Evolutionary conservation across 2,888 invertebrate genomes (phyloP).

Genomic region (Synergus umbraculus): DNA sequence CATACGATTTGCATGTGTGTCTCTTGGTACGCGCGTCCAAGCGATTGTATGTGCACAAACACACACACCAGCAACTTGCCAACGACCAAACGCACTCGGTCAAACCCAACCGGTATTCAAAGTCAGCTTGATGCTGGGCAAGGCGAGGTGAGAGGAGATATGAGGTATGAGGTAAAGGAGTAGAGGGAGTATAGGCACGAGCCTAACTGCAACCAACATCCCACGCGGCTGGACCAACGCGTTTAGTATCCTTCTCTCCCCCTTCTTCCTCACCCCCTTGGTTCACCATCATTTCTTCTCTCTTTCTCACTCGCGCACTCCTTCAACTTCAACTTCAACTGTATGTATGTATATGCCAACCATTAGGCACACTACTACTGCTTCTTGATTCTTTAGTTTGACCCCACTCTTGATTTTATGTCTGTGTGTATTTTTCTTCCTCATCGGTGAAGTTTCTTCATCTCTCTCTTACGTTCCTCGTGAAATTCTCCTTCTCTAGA

Average conservation of each 20-base stretch:
- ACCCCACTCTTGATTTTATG: constrained; percentile 17
- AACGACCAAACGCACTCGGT: constrained; percentile 48
- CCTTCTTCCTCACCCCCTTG: constrained; percentile 43
- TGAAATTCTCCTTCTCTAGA: not conserved
- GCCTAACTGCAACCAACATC: constrained; percentile 74
- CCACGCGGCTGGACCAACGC: constrained; percentile 70
- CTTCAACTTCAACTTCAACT: constrained; percentile 44
- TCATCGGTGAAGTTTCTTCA: not conserved
- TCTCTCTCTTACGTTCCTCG: not conserved
- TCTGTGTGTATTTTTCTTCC: not conserved
- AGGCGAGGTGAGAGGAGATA: constrained; percentile 54
- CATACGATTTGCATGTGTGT: constrained; percentile 45
- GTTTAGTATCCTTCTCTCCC: constrained; percentile 59
- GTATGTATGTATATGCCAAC: constrained; percentile 48
- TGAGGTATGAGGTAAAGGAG: constrained; percentile 40
- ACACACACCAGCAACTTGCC: not conserved
- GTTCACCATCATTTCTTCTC: constrained; percentile 1
- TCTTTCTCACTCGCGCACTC: constrained; percentile 44
- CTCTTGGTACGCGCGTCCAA: constrained; percentile 19
- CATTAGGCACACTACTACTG: constrained; percentile 51
- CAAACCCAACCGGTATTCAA: constrained; percentile 71
- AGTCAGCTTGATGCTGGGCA: constrained; percentile 59
- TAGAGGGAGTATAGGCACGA: constrained; percentile 72
- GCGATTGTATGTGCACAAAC: constrained; percentile 25
- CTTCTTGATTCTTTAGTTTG: constrained; percentile 45